Conservation (phyloP, 2,888 invertebrate genomes). For the Phalera bucephala region DNA sequence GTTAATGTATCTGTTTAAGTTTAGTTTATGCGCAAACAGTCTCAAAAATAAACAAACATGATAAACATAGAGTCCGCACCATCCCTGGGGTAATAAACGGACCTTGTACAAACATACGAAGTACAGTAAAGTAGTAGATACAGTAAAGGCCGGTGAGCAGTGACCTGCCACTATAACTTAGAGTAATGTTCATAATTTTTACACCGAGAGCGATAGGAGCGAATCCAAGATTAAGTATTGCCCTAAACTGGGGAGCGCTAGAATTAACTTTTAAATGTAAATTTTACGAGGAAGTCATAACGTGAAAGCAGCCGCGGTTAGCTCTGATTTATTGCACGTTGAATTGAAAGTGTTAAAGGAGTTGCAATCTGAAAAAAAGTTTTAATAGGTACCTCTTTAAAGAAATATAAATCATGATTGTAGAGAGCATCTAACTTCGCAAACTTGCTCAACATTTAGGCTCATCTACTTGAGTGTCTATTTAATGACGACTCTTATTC, state of each 20-base stretch:
- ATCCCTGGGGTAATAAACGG: slow-evolving; percentile 24
- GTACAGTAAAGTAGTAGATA: slow-evolving; percentile 52
- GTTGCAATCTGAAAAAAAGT: slow-evolving; percentile 82
- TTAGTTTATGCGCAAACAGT: slow-evolving; percentile 25
- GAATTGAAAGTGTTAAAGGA: slow-evolving; percentile 81
- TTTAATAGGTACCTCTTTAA: slow-evolving; percentile 82
- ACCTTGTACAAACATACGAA: slow-evolving; percentile 24
- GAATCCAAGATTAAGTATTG: slow-evolving; percentile 78
- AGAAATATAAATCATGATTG: slow-evolving; percentile 78
- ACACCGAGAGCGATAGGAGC: slow-evolving; percentile 48
- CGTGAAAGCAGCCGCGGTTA: slow-evolving; percentile 79
- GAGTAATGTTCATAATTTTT: slow-evolving; percentile 60
- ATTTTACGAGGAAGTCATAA: slow-evolving; percentile 82
- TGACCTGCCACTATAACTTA: slow-evolving; percentile 33
- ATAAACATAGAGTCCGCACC: slow-evolving; percentile 31
- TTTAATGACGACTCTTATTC: slow-evolving; percentile 69
- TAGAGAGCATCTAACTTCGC: slow-evolving; percentile 64
- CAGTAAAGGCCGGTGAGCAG: slow-evolving; percentile 15
- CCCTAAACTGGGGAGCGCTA: slow-evolving; percentile 67
- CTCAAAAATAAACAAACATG: slow-evolving; percentile 43
- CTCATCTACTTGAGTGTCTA: slow-evolving; percentile 49
- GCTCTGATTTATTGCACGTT: slow-evolving; percentile 78
- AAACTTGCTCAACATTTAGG: slow-evolving; percentile 69
- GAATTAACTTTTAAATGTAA: slow-evolving; percentile 82
- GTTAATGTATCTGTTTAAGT: slow-evolving; percentile 37